Base-by-base conservation (phyloP, 2,888 invertebrate species). In the Priocnemis perturbator region DNA sequence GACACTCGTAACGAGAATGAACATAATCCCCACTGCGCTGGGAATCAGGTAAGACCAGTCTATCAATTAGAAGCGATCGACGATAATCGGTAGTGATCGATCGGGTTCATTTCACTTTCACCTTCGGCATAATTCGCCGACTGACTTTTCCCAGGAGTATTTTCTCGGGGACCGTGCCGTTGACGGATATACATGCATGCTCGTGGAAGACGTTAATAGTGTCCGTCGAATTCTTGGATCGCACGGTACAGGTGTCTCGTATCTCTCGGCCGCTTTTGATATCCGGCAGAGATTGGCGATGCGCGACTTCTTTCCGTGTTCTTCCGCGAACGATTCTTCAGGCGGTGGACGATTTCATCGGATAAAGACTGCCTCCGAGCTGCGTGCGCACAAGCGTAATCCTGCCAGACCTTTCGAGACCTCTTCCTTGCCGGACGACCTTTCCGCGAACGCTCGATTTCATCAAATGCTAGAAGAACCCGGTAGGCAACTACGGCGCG, bases 381-480 rank as follows among this genome's bases (percentile, higher is more conserved):
- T 47, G 23, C 17, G 47, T 23, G 21, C 44, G 37, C 21, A 44
- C 44, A 52, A 23, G 15, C 56, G 5, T 67, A 63, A 67, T 48
- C 5, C 57, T 44, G 14, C 11, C 21, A 63, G 66, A 67, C 50
- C 66, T 63, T 57, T 56, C 19, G 21, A 37, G 7, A 11, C 37
- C 11, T 37, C 7, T 37, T 3, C 37, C 37, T 37, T 3, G 7
- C 7, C 11, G 37, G 37, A 37, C 61, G 67, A 67, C 56, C 67
- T 61, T 67, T 67, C 57, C 61, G 56, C 56, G 47, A 62, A 57
- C 56, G 45, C 17, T 17, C 48, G 56, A 23, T 50, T 50, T 52
- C 67, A 52, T 67, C 44, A 57, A 67, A 67, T 61, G 66, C 55
- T 66, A 52, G 53, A 14, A 56, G 30, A 50, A 48, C 30, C 14